A percentile compares a stretch with the other conserved stretches of the same genome.
phyloP scores from a whole-genome alignment of 2,113 vertebrate species.

The Genyomyrus donnyi region DNA sequence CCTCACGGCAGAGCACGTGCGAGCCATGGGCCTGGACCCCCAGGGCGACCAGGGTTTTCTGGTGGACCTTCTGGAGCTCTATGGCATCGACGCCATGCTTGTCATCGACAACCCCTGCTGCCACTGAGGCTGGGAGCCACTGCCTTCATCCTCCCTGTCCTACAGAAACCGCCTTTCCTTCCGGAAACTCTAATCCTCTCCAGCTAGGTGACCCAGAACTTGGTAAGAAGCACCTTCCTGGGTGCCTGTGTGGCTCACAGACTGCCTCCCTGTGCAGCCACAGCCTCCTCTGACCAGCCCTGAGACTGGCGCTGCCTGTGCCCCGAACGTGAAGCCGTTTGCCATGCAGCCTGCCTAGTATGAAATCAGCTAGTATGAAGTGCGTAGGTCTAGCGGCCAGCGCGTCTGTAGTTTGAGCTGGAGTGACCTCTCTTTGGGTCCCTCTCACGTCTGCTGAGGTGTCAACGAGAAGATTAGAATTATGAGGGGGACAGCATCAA shows the following conservation, averaged over 20 bases:
- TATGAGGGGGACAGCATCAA: neutral
- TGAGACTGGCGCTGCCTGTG: neutral
- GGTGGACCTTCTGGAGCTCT: slow-evolving; percentile 89
- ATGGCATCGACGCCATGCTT: slow-evolving; percentile 85
- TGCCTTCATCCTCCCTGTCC: neutral
- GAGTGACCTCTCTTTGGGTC: neutral
- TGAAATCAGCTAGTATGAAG: neutral
- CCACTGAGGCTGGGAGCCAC: slow-evolving; percentile 55
- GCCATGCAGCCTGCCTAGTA: neutral
- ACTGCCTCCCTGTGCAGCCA: neutral
- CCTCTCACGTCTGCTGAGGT: neutral
- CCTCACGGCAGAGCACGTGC: slow-evolving; percentile 82
- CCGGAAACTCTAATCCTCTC: neutral
- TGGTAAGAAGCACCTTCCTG: neutral
- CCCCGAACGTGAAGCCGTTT: neutral
- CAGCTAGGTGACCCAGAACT: neutral
- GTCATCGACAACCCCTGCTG: slow-evolving; percentile 96
- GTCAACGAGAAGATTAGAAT: neutral
- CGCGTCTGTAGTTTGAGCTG: neutral
- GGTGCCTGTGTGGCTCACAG: neutral
- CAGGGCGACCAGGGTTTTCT: slow-evolving; percentile 88
- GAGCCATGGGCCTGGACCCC: slow-evolving; percentile 94
- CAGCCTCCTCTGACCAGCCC: neutral
- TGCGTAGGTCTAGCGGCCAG: neutral
- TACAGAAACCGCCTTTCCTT: neutral